These are phyloP conservation scores for Prenolepis imparis DNA, from an alignment of 2,888 invertebrate genomes.

Conservation along the genomic window DNA sequence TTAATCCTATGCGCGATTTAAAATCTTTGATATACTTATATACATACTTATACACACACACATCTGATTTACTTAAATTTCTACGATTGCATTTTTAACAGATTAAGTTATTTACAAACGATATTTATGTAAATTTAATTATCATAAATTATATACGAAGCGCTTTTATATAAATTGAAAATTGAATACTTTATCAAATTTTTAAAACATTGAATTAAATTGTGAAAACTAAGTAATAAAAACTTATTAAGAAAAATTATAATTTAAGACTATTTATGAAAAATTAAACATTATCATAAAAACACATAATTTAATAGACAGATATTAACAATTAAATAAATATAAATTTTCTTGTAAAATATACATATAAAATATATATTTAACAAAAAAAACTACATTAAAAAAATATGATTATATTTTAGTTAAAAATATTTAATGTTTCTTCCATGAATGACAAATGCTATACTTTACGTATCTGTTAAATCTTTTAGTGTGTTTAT, in stretches of 20 bases:
- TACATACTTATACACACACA: background rate
- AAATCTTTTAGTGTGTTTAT: background rate
- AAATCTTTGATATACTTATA: background rate
- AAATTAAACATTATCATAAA: background rate
- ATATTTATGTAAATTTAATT: slow-evolving; percentile 8
- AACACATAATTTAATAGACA: background rate
- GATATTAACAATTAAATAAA: background rate
- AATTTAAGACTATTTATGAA: background rate
- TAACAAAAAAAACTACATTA: background rate
- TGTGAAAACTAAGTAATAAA: too few relatives aligned
- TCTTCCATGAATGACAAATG: background rate
- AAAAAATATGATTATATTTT: background rate
- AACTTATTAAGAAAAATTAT: background rate
- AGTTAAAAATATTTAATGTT: background rate
- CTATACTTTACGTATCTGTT: background rate
- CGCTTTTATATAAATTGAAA: background rate
- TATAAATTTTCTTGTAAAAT: background rate
- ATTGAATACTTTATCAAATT: background rate
- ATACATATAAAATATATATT: background rate
- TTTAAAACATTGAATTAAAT: background rate
- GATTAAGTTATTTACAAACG: background rate
- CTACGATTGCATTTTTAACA: background rate
- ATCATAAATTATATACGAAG: background rate
- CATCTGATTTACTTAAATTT: background rate
- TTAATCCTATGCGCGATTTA: background rate